Evolutionary conservation across 2,113 vertebrate genomes (phyloP).

Genomic region (Hiodon alosoides): DNA sequence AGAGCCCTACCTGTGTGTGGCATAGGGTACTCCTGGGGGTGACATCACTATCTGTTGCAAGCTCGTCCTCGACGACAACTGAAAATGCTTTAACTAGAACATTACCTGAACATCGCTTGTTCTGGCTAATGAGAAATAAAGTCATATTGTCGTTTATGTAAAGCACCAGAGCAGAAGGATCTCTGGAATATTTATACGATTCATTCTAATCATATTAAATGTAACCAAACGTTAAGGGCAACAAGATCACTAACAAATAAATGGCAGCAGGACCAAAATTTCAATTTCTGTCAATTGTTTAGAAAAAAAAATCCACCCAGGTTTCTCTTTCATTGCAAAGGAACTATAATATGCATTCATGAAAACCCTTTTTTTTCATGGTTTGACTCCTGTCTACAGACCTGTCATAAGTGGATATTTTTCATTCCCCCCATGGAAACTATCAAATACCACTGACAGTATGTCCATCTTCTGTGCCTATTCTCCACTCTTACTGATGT

Average conservation of each 20-base stretch:
- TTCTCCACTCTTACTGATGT: too few species aligned
- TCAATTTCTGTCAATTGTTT: background rate
- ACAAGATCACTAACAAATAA: conserved; percentile 3
- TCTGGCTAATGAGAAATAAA: conserved; percentile 20
- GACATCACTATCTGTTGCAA: too few species aligned
- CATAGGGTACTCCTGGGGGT: too few species aligned
- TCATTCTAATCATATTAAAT: conserved; percentile 18
- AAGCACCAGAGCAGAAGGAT: background rate
- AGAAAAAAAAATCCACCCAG: too few species aligned
- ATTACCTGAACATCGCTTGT: background rate
- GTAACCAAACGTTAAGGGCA: conserved; percentile 3
- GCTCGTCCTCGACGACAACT: background rate
- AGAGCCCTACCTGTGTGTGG: too few species aligned
- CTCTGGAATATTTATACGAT: conserved; percentile 11
- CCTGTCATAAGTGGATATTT: too few species aligned
- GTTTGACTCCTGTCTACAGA: background rate
- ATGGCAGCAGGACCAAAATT: conserved; percentile 1
- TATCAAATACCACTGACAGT: too few species aligned
- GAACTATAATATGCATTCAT: background rate
- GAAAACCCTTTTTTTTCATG: background rate
- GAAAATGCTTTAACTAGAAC: conserved; percentile 6
- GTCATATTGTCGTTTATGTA: background rate
- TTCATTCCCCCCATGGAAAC: too few species aligned
- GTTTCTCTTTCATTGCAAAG: background rate
- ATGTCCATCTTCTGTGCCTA: too few species aligned